Evolutionary conservation across 2,113 vertebrate species (phyloP), one percentile per base, ranked within the genome.

Genomic region (Pleuronectes platessa): DNA sequence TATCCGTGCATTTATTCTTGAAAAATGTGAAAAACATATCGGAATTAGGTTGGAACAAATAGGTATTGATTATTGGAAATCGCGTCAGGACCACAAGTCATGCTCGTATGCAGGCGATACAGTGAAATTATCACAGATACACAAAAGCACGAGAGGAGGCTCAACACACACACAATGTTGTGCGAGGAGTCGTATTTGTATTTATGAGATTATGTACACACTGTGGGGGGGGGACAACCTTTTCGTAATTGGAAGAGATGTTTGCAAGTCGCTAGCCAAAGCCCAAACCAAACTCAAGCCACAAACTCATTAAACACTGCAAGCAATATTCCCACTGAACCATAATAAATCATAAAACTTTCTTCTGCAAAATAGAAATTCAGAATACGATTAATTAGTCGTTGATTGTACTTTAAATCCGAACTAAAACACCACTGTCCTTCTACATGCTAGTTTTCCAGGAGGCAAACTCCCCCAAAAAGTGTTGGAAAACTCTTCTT

Each of bases 1-100:
- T 70, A 72, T 79, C 23, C 14, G 14, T 76, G 61, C 53, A 37
- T 90, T 92, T 88, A 87, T 89, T 89, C 35, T 72, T 47, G 61
- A 23, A 45, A 83, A 69, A 82, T 51, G 72, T 83, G 37, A 86
- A 70, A 70, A 78, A 61, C 31, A 75, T 67, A 79, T 74, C 42
- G 60, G 23, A 69, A 71, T 27, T 47, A 62, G n/a, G 18, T 20
- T 56, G 40, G 17, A 79, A 53, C 68, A 87, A 23, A 81, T 61
- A 84, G 21, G 76, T 67, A 79, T 45, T n/a, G 63, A 79, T 83
- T 64, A 58, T 31, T 76, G 35, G 21, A 51, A 12, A 31, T 61
- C 67, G 21, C 14, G 5, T 53, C 31, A 31, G 31, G 7, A 31
- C 31, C 5, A 31, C 31, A 31, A 31, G 31, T 31, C 31, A 31